These are phyloP conservation scores for Drosophila ficusphila DNA, from an alignment of 1,140 invertebrate genomes.

Conservation along the genomic window DNA sequence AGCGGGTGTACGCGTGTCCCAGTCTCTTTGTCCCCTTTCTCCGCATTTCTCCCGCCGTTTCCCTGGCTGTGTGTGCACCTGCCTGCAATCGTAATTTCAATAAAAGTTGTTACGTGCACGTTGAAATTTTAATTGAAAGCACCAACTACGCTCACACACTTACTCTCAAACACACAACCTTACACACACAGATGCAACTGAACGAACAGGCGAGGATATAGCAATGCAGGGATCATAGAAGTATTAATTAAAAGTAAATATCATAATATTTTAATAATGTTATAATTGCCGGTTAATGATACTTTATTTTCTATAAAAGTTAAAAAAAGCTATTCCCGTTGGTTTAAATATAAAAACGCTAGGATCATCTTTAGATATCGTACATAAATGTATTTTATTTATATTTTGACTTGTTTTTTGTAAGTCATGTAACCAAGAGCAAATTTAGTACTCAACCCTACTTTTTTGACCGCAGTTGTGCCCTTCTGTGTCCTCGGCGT, in stretches of 20 bases:
- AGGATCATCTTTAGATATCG: too few relatives aligned
- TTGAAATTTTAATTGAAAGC: constrained; percentile 82
- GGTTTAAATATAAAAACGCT: too few relatives aligned
- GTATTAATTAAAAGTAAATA: not conserved
- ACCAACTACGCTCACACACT: constrained; percentile 53
- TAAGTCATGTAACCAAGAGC: not conserved
- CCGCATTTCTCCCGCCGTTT: constrained; percentile 1
- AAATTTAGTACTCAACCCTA: not conserved
- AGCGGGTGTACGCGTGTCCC: too few relatives aligned
- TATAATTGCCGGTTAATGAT: too few relatives aligned
- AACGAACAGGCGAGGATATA: constrained; percentile 2
- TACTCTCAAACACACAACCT: constrained; percentile 9
- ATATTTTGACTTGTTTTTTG: not conserved
- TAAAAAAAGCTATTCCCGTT: too few relatives aligned
- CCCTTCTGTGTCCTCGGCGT: constrained; percentile 16
- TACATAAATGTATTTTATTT: too few relatives aligned
- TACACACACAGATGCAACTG: constrained; percentile 4
- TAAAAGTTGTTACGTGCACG: constrained; percentile 80
- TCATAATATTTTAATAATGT: too few relatives aligned
- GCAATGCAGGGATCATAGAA: not conserved
- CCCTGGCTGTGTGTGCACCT: constrained; percentile 46
- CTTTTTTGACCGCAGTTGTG: not conserved
- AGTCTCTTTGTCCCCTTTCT: not conserved
- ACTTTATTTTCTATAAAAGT: too few relatives aligned
- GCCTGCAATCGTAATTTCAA: constrained; percentile 78